These are phyloP conservation scores for Corvus moneduloides DNA, from an alignment of 2,113 vertebrate species.

Conservation along the genomic window DNA sequence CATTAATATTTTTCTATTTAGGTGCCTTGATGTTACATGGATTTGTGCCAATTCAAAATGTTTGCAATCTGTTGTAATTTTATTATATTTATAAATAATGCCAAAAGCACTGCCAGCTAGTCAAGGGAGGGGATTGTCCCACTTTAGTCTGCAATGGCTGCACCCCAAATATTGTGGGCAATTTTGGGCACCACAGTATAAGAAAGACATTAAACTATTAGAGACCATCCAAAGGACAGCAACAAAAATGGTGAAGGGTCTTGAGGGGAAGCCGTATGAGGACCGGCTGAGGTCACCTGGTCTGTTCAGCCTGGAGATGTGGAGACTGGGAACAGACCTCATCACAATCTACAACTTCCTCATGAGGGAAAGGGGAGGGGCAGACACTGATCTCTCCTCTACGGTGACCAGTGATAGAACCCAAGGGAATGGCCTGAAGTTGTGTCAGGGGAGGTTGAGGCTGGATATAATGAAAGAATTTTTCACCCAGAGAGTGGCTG, in stretches of 20 bases:
- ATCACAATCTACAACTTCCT: neutral
- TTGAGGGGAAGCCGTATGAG: neutral
- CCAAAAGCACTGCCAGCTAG: neutral
- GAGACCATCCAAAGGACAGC: neutral
- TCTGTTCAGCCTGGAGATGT: neutral
- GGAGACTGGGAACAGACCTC: neutral
- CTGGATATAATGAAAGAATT: neutral
- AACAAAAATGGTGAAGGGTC: neutral
- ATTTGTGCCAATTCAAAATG: neutral
- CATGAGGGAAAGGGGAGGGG: neutral
- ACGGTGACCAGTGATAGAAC: neutral
- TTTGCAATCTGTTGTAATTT: neutral
- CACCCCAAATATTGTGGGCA: neutral
- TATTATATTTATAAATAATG: neutral
- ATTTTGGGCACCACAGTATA: too few relatives aligned
- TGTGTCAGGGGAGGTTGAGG: neutral
- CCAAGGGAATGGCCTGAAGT: neutral
- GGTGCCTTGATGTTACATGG: neutral
- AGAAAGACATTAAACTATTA: neutral
- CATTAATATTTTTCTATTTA: neutral
- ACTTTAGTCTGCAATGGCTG: neutral
- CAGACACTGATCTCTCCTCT: neutral
- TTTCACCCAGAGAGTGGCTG: accelerated
- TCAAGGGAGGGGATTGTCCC: neutral
- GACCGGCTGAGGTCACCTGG: neutral